Evolutionary conservation across 2,888 invertebrate species (phyloP).

Genomic region (Drosophila incognita): DNA sequence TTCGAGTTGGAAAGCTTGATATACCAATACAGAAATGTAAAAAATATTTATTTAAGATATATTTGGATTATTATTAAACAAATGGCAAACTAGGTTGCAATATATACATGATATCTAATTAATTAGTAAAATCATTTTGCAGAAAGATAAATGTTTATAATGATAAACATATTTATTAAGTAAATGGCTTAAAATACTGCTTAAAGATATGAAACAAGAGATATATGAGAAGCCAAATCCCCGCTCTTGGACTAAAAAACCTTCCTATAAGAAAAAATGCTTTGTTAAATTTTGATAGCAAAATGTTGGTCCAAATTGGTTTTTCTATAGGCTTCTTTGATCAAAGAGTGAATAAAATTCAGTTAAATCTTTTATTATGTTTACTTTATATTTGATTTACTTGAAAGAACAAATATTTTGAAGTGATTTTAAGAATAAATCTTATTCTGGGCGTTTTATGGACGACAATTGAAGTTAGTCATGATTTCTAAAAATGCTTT

Average conservation of each 20-base stretch:
- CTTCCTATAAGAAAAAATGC: neutral
- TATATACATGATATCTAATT: neutral
- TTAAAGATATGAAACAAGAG: neutral
- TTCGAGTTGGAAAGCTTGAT: neutral
- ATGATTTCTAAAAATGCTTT: neutral
- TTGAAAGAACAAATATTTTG: neutral
- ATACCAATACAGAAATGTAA: neutral
- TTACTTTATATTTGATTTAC: fast-evolving
- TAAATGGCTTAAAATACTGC: neutral
- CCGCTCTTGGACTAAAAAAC: neutral
- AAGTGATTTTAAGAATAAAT: neutral
- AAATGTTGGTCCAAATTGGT: neutral
- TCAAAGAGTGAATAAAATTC: neutral
- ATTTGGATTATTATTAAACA: neutral
- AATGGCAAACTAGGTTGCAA: neutral
- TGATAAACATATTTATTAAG: neutral
- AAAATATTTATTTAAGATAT: neutral
- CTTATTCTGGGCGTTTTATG: neutral
- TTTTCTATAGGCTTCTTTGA: neutral
- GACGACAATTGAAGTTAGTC: neutral
- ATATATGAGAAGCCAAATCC: neutral
- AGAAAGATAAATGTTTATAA: neutral
- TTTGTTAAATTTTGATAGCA: neutral
- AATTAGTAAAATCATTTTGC: neutral
- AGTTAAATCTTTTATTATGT: neutral